phyloP scores from a whole-genome alignment of 2,113 vertebrate genomes.

The Trichomycterus rosablanca region DNA sequence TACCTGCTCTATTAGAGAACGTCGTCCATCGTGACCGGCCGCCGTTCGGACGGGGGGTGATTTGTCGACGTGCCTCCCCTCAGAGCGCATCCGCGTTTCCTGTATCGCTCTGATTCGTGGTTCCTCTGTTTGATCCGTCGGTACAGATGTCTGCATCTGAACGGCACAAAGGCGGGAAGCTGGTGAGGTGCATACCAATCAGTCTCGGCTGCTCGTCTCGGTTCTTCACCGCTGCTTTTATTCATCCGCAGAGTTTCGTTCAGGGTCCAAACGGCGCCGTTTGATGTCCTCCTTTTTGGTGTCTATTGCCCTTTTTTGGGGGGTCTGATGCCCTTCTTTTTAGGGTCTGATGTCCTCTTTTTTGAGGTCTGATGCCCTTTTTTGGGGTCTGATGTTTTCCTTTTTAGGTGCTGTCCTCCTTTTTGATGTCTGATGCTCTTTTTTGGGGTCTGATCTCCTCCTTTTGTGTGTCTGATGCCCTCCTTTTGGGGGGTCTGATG shows the following conservation, averaged over 20 bases:
- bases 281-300: too few relatives aligned
- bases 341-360: too few relatives aligned
- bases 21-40: conserved; percentile 3
- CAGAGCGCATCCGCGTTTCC: conserved; percentile 15
- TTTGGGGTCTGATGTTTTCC: too few relatives aligned
- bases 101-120: conserved; percentile 1
- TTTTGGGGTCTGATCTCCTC: too few relatives aligned
- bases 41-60: background rate
- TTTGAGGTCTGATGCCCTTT: too few relatives aligned
- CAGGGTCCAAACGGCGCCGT: background rate
- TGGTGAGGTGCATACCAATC: conserved; percentile 13
- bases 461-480: too few relatives aligned
- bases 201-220: background rate
- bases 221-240: conserved; percentile 19
- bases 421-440: too few relatives aligned
- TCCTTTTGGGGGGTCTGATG: too few relatives aligned
- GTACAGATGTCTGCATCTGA: conserved; percentile 13
- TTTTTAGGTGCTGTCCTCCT: too few relatives aligned
- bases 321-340: too few relatives aligned
- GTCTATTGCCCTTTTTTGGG: background rate
- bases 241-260: conserved; percentile 10
- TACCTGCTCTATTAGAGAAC: conserved; percentile 4
- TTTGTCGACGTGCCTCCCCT: conserved; percentile 9
- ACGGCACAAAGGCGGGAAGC: conserved; percentile 8
- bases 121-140: conserved; percentile 24